Evolutionary conservation across 2,888 invertebrate genomes (phyloP), one percentile per base, ranked within the genome.

Genomic region (Coleophora deauratella): DNA sequence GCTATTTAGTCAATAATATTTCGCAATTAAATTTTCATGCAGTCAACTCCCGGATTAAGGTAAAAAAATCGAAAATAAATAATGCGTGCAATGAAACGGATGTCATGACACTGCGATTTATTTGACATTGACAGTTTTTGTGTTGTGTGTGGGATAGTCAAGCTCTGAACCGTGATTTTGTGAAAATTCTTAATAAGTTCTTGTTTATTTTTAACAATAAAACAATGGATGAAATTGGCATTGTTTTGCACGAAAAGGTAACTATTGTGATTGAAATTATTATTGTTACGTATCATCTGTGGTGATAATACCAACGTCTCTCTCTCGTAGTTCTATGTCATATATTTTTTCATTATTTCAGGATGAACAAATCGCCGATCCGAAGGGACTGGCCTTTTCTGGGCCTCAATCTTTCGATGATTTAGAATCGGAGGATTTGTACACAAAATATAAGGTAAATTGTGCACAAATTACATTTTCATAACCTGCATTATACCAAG

Each of bases 391-490:
- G 41, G 80, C 88, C 46, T 90, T 91, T 47, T 88, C 91, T 53
- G 90, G 91, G 27, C 88, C 90, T 11, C 91, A 91, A 57, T 87
- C 90, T 12, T 88, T 93, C 48, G 95, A 95, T 57, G 95, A 95
- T 60, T 63, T 94, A 48, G 97, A 97, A 72, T 88, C 93, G 33
- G 97, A 97, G 75, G 98, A 98, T 87, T 87, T 98, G 38, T 98
- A 97, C 73, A 97, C 97, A 10, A 97, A 96, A 79, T 98, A 94
- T 66, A 98, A 98, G 91, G 95, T 94, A 86, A 46, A 9, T 34
- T 9, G 9, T 31, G 10, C 10, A 31, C 31, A 34, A 12, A 34
- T 12, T 34, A 34, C 12, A 14, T 7, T 11, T 1, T 34, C 13
- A 14, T 34, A 34, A 34, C 34, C 34, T 34, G 9, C 8, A 12